Percentiles rank a stretch among this genome's conserved stretches.
Evolutionary conservation across 2,797 vertebrate species (phyloP).

Genomic region (Podarcis siculus): DNA sequence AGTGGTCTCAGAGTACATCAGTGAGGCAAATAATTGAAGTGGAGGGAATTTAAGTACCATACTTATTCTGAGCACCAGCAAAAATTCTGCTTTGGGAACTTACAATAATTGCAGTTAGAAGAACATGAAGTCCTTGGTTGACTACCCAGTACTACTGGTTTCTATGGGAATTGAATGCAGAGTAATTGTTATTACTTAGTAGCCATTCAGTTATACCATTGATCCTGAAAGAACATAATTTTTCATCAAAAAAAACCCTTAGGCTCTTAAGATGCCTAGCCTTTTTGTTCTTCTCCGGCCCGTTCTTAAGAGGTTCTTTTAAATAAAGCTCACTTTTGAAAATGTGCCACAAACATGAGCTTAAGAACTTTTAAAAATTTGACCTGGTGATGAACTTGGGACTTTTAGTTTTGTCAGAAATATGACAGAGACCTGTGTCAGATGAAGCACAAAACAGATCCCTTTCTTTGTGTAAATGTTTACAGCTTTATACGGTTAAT

Average conservation of each 20-base stretch:
- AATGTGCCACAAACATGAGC: neutral
- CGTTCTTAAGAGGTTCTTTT: neutral
- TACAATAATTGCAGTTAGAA: slow-evolving; percentile 4
- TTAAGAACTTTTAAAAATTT: neutral
- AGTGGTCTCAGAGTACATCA: slow-evolving; percentile 5
- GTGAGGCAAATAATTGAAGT: slow-evolving; percentile 21
- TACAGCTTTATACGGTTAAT: neutral
- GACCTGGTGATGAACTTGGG: neutral
- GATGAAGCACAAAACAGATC: neutral
- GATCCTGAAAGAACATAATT: neutral
- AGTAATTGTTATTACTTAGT: neutral
- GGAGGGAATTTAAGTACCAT: slow-evolving; percentile 18
- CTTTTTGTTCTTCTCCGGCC: neutral
- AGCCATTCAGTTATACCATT: neutral
- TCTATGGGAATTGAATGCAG: slow-evolving; percentile 2
- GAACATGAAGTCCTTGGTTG: slow-evolving; percentile 6
- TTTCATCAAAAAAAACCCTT: neutral
- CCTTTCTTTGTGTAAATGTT: neutral
- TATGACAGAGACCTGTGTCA: neutral
- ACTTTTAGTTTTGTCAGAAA: neutral
- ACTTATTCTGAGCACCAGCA: neutral
- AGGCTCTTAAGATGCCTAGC: neutral
- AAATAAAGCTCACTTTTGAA: neutral
- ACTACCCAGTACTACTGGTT: slow-evolving; percentile 1
- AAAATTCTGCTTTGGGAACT: slow-evolving; percentile 9